A percentile compares a stretch with the other conserved stretches of the same genome.
These are phyloP conservation scores for Pachycephus smyrnensis DNA, from an alignment of 2,888 invertebrate species.

Conservation along the genomic window DNA sequence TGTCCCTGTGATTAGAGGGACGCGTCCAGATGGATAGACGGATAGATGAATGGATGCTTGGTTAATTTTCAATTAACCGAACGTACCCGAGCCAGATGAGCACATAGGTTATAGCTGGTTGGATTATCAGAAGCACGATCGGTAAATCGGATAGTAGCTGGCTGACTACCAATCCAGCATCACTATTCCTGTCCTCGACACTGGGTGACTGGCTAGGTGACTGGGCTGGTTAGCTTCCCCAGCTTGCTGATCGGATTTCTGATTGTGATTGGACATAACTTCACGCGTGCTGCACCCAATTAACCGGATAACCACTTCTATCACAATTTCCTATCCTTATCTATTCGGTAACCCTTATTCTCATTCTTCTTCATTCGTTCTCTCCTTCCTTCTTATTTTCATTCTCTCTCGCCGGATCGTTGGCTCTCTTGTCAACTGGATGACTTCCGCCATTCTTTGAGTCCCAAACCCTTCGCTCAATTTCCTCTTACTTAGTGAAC, in stretches of 20 bases:
- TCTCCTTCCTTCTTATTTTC: background rate
- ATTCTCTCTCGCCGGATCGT: background rate
- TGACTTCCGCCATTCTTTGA: background rate
- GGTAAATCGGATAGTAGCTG: background rate
- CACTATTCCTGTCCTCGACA: background rate
- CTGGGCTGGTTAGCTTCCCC: background rate
- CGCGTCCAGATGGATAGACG: slow-evolving; percentile 47
- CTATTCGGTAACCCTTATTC: background rate
- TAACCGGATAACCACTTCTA: slow-evolving; percentile 19
- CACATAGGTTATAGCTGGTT: background rate
- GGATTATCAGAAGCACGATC: background rate
- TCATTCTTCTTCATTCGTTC: background rate
- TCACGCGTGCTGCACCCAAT: slow-evolving; percentile 38
- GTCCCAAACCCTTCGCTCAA: slow-evolving; percentile 25
- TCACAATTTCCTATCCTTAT: background rate
- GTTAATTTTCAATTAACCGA: slow-evolving; percentile 59
- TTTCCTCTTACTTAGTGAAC: slow-evolving; percentile 40
- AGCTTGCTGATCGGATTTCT: background rate
- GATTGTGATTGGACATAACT: slow-evolving; percentile 38
- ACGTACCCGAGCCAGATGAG: slow-evolving; percentile 8
- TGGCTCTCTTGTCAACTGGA: background rate
- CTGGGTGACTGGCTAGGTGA: background rate
- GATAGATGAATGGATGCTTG: slow-evolving; percentile 38
- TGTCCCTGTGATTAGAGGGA: slow-evolving; percentile 53
- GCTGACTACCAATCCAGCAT: background rate